Evolutionary conservation across 2,888 invertebrate genomes (phyloP), one percentile per base, ranked within the genome.

Genomic region (Thymelicus sylvestris): DNA sequence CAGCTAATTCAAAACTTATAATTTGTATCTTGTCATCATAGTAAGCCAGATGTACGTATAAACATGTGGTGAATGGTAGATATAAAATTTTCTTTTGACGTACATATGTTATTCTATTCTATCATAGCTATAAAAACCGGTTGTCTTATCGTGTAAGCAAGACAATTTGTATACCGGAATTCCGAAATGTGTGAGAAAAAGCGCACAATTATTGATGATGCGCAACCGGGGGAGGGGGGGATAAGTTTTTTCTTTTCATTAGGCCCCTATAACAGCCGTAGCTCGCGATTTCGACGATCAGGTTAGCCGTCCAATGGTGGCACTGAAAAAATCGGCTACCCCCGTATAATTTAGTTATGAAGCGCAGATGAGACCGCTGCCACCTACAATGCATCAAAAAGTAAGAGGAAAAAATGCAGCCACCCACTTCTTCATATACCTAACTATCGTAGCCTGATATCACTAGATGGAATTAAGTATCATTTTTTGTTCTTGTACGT

Each of bases 321-420:
- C 12, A 2, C 41, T 19, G 24, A 63, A 63, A 68, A 63, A 47
- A 52, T 44, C 15, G 52, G 15, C 55, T 39, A 48, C 50, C 61
- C 55, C 13, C 63, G 57, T 10, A 63, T 69, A 69, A 69, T 64
- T 69, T 57, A 57, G 68, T 69, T 69, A 68, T 64, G 68, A 69
- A 64, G 62, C 62, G 13, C 68, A 68, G 68, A 69, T 64, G 68
- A 69, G 68, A 44, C 44, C 67, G 68, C 39, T 60, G 60, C 62
- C 61, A 60, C 48, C 68, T 61, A 62, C 55, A 68, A 62, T 68
- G 68, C 55, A 68, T 68, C 68, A 68, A 68, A 67, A 68, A 62
- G 68, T 63, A 68, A 47, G 63, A 57, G 63, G 38, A 44, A 63
- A 31, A 57, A 68, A 68, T 68, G 62, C 62, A 68, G n/a, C 41